These are phyloP conservation scores for Leucoraja ocellata DNA, from an alignment of 2,797 vertebrate species.

Conservation along the genomic window DNA sequence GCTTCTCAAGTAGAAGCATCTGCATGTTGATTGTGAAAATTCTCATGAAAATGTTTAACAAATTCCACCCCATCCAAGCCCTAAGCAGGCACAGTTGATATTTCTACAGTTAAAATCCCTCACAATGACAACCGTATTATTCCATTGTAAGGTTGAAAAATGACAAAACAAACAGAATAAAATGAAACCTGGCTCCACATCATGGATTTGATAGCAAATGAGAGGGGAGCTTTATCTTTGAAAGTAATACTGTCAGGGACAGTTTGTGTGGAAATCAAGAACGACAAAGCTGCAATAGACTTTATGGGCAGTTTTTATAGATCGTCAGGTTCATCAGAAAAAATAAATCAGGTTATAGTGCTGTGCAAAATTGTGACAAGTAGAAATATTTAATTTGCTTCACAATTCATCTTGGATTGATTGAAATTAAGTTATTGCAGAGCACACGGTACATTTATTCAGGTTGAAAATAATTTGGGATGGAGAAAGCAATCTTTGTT, in stretches of 20 bases:
- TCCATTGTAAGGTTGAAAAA: neutral
- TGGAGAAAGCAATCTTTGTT: neutral
- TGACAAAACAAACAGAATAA: neutral
- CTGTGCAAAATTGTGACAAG: neutral
- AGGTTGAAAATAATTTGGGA: neutral
- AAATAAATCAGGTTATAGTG: neutral
- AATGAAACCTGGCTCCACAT: neutral
- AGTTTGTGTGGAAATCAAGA: neutral
- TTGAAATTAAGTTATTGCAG: neutral
- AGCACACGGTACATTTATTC: neutral
- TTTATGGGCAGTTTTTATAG: neutral
- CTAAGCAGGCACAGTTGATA: too few relatives aligned
- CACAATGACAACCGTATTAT: too few relatives aligned
- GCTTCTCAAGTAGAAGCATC: too few relatives aligned
- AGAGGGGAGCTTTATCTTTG: neutral
- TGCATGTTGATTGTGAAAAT: too few relatives aligned
- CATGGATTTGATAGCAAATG: constrained; percentile 18
- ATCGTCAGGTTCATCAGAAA: neutral
- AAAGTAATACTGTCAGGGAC: neutral
- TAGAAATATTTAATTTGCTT: neutral
- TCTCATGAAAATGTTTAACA: too few relatives aligned
- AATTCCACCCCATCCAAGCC: too few relatives aligned
- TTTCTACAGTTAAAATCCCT: too few relatives aligned
- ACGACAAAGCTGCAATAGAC: neutral
- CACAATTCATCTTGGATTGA: neutral